A percentile compares a stretch with the other conserved stretches of the same genome.
Evolutionary conservation across 2,113 vertebrate species (phyloP).

Genomic region (Loxodonta africana): DNA sequence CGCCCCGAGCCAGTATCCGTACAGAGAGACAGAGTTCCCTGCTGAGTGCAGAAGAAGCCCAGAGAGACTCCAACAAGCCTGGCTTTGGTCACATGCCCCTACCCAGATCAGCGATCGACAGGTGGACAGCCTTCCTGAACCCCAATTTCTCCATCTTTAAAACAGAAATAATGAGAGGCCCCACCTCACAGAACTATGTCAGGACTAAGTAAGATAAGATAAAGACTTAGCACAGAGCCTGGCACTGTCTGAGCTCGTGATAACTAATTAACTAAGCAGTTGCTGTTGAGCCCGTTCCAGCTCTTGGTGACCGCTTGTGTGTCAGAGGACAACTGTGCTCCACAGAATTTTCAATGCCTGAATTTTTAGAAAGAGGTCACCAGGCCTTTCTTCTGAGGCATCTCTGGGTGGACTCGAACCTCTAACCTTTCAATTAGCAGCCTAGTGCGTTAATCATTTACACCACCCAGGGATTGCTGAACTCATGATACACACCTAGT

Average conservation of each 20-base stretch:
- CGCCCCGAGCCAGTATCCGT: background rate
- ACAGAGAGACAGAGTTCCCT: background rate
- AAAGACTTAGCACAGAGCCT: background rate
- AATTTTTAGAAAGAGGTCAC: background rate
- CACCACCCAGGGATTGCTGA: background rate
- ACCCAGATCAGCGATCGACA: background rate
- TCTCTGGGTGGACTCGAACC: background rate
- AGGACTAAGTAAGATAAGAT: background rate
- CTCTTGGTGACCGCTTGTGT: background rate
- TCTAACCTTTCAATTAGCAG: background rate
- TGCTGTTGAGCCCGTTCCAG: no score
- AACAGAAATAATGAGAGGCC: background rate
- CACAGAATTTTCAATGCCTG: background rate
- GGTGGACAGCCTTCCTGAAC: background rate
- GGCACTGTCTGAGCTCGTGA: background rate
- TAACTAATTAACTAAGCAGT: background rate
- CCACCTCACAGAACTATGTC: background rate
- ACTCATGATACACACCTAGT: background rate
- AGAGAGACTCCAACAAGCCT: background rate
- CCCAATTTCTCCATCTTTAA: background rate
- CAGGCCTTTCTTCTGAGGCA: background rate
- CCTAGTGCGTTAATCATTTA: background rate
- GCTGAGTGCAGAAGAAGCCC: background rate
- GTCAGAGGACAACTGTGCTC: background rate
- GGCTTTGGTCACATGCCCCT: background rate